Percentiles rank a stretch among this genome's conserved stretches.
Evolutionary conservation across 1,140 invertebrate genomes (phyloP).

Genomic region (Portunus trituberculatus): DNA sequence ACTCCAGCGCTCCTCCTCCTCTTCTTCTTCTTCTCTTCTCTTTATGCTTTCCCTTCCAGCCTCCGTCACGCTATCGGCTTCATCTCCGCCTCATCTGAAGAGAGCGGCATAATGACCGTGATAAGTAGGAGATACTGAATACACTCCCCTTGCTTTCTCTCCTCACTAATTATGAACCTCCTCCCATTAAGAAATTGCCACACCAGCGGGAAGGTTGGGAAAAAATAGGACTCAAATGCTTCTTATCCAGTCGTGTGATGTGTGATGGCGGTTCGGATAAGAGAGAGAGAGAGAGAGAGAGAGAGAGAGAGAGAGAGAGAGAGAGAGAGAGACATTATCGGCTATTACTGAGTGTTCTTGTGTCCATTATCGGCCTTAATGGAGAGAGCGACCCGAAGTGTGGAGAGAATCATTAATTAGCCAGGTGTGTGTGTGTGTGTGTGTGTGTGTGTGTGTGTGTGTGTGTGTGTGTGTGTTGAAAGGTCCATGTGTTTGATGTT

Average conservation of each 20-base stretch:
- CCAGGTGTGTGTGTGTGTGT: slow-evolving; percentile 23
- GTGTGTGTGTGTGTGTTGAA: slow-evolving; percentile 36
- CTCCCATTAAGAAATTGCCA: background rate
- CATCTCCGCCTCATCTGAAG: background rate
- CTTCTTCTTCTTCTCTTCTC: background rate
- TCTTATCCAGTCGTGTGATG: background rate
- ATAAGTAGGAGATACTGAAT: background rate
- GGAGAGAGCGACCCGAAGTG: background rate
- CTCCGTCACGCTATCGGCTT: background rate
- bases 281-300: background rate
- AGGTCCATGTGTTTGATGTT: no score
- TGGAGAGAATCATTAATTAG: slow-evolving; percentile 43
- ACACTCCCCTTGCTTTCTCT: background rate
- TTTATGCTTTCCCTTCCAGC: background rate
- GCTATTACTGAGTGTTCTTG: slow-evolving; percentile 5
- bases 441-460: slow-evolving; percentile 40
- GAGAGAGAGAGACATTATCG: background rate
- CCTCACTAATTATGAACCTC: background rate
- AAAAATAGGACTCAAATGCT: background rate
- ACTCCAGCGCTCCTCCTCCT: background rate
- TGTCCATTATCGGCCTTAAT: slow-evolving; percentile 32
- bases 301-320: background rate
- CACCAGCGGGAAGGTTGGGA: background rate
- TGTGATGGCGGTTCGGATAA: slow-evolving; percentile 6
- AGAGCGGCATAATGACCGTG: background rate